Evolutionary conservation across 1,140 invertebrate genomes (phyloP).

Genomic region (Aphis gossypii): DNA sequence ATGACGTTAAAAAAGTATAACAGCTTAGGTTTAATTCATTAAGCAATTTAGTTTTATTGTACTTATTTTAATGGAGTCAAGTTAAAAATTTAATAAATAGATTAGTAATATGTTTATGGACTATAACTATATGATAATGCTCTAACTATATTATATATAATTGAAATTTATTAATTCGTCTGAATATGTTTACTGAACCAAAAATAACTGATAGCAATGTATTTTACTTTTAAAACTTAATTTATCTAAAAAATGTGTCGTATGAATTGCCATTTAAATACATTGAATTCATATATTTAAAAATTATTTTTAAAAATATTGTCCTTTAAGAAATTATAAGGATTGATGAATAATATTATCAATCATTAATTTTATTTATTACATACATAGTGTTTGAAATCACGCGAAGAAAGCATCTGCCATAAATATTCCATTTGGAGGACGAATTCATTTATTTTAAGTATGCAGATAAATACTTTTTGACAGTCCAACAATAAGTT

Average conservation of each 20-base stretch:
- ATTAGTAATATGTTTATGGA: not conserved
- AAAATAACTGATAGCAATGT: not conserved
- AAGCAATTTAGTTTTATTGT: not conserved
- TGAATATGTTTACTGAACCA: not conserved
- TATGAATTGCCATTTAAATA: no score
- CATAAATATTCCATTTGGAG: not conserved
- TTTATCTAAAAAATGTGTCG: not conserved
- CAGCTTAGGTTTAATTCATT: not conserved
- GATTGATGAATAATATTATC: not conserved
- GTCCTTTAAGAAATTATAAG: not conserved
- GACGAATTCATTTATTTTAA: conserved; percentile 38
- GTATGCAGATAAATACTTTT: not conserved
- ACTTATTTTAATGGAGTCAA: not conserved
- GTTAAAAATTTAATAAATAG: not conserved
- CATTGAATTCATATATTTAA: not conserved
- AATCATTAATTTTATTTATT: not conserved
- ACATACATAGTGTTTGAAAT: not conserved
- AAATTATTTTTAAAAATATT: not conserved
- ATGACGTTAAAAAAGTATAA: not conserved
- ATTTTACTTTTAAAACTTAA: conserved; percentile 1
- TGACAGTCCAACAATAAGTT: not conserved
- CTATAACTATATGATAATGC: not conserved
- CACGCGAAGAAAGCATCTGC: not conserved
- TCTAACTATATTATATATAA: not conserved
- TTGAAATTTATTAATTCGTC: not conserved